Percentiles rank a stretch among this genome's conserved stretches.
Evolutionary conservation across 1,140 invertebrate species (phyloP).

Genomic region (Zeugodacus cucurbitae): DNA sequence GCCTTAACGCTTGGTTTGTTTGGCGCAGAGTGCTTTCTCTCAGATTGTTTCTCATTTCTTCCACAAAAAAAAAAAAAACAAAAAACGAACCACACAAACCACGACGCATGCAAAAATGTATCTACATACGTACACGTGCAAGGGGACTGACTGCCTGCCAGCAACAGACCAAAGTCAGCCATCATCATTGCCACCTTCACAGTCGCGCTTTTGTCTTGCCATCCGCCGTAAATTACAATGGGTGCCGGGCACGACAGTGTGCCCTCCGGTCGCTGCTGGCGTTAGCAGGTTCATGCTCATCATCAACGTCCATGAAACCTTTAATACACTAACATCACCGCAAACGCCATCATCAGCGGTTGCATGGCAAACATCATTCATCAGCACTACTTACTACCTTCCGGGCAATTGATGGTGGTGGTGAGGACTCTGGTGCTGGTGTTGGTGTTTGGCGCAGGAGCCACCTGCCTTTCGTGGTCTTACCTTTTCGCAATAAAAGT

Average conservation of each 20-base stretch:
- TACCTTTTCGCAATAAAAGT: neutral
- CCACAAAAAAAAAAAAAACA: no score
- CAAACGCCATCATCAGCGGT: constrained; percentile 28
- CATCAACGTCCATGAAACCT: constrained; percentile 9
- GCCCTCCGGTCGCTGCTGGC: neutral
- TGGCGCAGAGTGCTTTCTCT: neutral
- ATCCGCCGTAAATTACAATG: constrained; percentile 19
- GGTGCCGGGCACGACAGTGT: neutral
- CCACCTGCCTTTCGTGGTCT: neutral
- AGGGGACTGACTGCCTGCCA: neutral
- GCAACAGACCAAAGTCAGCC: neutral
- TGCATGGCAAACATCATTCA: constrained; percentile 30
- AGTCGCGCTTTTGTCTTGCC: constrained; percentile 12
- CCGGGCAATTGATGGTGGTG: neutral
- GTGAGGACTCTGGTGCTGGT: neutral
- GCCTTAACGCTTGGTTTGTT: neutral
- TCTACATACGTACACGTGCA: neutral
- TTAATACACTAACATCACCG: neutral
- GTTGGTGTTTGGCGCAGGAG: neutral
- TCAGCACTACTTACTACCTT: neutral
- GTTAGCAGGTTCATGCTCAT: neutral
- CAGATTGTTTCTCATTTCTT: neutral
- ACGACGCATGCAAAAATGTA: neutral
- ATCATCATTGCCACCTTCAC: neutral
- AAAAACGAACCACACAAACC: neutral